phyloP scores from a whole-genome alignment of 1,140 invertebrate genomes.

The Drosophila repletoides region DNA sequence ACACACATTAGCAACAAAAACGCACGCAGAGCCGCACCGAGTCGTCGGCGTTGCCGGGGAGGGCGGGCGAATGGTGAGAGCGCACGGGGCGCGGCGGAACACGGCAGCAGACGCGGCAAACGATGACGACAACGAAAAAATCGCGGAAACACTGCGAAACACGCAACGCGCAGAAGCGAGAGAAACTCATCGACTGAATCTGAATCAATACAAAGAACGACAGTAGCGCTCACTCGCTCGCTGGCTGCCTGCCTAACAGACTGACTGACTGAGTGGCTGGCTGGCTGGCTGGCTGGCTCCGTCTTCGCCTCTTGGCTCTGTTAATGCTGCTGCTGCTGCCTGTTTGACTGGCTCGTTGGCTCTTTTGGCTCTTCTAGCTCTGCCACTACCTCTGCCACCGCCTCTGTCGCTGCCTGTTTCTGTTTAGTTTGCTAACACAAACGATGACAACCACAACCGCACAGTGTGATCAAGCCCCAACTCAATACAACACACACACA shows the following conservation, averaged over 20 bases:
- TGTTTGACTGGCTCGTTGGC: conserved; percentile 24
- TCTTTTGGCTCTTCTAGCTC: conserved; percentile 25
- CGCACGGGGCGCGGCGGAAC: conserved; percentile 7
- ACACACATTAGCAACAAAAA: conserved; percentile 3
- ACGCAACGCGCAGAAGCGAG: conserved; percentile 81
- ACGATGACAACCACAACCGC: conserved; percentile 30
- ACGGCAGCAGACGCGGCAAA: conserved; percentile 32
- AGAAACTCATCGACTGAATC: conserved; percentile 82
- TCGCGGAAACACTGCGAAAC: conserved; percentile 78
- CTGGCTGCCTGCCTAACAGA: conserved; percentile 34
- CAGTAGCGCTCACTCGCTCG: conserved; percentile 40
- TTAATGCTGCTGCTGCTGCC: conserved; percentile 8
- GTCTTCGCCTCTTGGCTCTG: conserved; percentile 15
- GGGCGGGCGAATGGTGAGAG: neutral
- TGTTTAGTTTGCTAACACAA: conserved; percentile 50
- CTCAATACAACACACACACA: conserved; percentile 8
- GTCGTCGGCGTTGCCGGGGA: conserved; percentile 13
- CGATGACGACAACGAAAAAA: conserved; percentile 76
- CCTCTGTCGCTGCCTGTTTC: conserved; percentile 23
- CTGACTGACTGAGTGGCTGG: too few species aligned
- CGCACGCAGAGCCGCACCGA: conserved; percentile 29
- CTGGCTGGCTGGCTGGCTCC: conserved; percentile 35
- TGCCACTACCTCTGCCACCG: conserved; percentile 22
- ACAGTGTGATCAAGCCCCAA: conserved; percentile 49
- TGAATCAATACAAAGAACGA: conserved; percentile 71